Percentiles rank a stretch among this genome's conserved stretches.
phyloP scores from a whole-genome alignment of 1,140 invertebrate species.

The Branchinecta lindahli region DNA sequence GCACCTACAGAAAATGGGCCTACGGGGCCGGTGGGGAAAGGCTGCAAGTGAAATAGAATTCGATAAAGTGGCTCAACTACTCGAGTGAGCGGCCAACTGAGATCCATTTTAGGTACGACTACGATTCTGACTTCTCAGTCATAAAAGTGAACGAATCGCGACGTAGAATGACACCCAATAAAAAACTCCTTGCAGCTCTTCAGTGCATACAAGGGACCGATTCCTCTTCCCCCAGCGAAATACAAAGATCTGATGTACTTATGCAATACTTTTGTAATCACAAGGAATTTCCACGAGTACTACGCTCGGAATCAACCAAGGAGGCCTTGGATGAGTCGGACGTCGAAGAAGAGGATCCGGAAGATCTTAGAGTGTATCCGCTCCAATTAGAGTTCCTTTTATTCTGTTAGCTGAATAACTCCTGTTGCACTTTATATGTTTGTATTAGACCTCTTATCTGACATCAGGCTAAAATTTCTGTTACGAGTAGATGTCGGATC shows the following conservation, averaged over 20 bases:
- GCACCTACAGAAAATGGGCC: no score
- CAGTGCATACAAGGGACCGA: constrained; percentile 7
- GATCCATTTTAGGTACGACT: constrained; percentile 8
- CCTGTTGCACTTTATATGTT: constrained; percentile 8
- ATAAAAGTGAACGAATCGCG: constrained; percentile 8
- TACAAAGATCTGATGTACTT: constrained; percentile 6
- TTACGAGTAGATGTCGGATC: constrained; percentile 5
- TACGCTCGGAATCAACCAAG: constrained; percentile 4
- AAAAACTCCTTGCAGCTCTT: neutral
- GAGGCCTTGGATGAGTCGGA: constrained; percentile 4
- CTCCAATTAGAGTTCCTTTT: constrained; percentile 1
- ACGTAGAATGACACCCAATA: constrained; percentile 8
- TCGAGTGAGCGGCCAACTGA: constrained; percentile 4
- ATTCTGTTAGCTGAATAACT: constrained; percentile 9
- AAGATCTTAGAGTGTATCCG: constrained; percentile 1
- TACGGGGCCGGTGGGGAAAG: no score
- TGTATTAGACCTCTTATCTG: constrained; percentile 9
- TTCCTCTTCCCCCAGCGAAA: constrained; percentile 7
- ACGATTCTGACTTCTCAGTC: constrained; percentile 8
- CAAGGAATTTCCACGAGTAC: constrained; percentile 1
- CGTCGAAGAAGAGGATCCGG: constrained; percentile 4
- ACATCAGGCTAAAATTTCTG: constrained; percentile 8
- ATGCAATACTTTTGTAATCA: constrained; percentile 2
- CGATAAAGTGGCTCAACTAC: constrained; percentile 8
- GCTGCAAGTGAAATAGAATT: no score